Base-by-base conservation (phyloP, 2,797 vertebrate genomes). In the Neopelma chrysocephalum region DNA sequence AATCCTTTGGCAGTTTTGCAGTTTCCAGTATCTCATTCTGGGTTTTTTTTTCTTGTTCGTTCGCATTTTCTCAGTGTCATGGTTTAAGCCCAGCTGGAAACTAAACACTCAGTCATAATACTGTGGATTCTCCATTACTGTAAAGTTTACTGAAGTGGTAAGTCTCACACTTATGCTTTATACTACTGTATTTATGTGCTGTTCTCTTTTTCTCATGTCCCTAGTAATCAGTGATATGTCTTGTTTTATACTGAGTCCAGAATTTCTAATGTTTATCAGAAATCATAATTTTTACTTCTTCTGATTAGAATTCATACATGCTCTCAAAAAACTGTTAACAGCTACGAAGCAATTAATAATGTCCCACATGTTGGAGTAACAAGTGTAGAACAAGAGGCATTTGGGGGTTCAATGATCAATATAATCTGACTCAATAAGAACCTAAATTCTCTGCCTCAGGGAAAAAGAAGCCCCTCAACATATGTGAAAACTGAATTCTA, bases 401-500 rank as follows among this genome's bases (percentile, higher is more conserved):
- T 77, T 85, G 29, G 40, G 40, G 2, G 29, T 84, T 84, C 5
- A 1, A 29, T 56, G 57, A 80, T 86, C 68, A 92, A 85, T 89
- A 86, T 43, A 90, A 75, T 62, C 48, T 80, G 75, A 92, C 29
- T 88, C 20, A 45, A 71, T 60, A 34, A 58, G 75, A 57, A 61
- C 12, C 48, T 53, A 64, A 88, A 50, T 90, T 69, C 43, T 83
- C 48, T 77, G 15, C 51, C 43, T 90, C n/a, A 32, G 89, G 51
- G 76, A 83, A 69, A 88, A 61, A 89, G 32, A 50, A 91, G 4
- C 8, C 85, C 12, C 87, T 83, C 29, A 87, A 77, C 91, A 93
- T 96, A 93, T 90, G 93, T 62, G 75, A 90, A 82, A 73, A 68
- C 18, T 65, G 61, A 93, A 64, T 82, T 91, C 26, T 60, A 42